These are phyloP conservation scores for Seira ritae DNA, from an alignment of 2,888 invertebrate species.

Conservation along the genomic window DNA sequence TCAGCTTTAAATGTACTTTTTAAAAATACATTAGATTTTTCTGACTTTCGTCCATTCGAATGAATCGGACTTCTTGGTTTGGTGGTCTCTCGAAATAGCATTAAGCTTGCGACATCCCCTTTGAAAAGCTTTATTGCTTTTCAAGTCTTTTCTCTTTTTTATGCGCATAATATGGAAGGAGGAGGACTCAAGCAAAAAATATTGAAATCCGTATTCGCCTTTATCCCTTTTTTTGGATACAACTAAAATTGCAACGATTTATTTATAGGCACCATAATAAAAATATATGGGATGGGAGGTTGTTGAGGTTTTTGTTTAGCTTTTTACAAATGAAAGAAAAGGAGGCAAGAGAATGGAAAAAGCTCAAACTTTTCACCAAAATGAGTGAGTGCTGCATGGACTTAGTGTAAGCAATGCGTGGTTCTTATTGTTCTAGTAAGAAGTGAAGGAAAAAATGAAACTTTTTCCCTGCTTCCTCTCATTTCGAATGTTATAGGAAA, in stretches of 20 bases:
- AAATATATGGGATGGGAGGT: too few species aligned
- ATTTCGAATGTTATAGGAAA: too few species aligned
- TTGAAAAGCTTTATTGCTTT: constrained; percentile 27
- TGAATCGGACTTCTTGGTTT: too few species aligned
- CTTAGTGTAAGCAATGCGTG: too few species aligned
- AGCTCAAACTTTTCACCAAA: not conserved
- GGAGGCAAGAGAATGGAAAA: constrained; percentile 40
- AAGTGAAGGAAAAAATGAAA: too few species aligned
- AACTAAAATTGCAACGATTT: constrained; percentile 52
- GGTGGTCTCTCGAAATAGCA: too few species aligned
- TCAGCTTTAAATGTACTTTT: too few species aligned
- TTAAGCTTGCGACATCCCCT: too few species aligned
- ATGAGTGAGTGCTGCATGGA: not conserved
- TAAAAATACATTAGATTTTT: too few species aligned
- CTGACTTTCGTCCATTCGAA: too few species aligned
- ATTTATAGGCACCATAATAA: constrained; percentile 51
- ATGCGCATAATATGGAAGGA: not conserved
- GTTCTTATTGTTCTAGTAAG: not conserved
- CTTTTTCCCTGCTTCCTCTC: too few species aligned
- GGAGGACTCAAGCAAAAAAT: not conserved
- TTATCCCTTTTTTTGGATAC: constrained; percentile 42
- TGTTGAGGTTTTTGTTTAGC: too few species aligned
- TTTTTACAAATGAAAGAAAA: constrained; percentile 30
- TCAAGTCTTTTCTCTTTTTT: constrained; percentile 22
- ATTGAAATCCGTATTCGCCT: constrained; percentile 14